Base-by-base conservation (phyloP, 2,888 invertebrate species). In the Sesia bembeciformis region DNA sequence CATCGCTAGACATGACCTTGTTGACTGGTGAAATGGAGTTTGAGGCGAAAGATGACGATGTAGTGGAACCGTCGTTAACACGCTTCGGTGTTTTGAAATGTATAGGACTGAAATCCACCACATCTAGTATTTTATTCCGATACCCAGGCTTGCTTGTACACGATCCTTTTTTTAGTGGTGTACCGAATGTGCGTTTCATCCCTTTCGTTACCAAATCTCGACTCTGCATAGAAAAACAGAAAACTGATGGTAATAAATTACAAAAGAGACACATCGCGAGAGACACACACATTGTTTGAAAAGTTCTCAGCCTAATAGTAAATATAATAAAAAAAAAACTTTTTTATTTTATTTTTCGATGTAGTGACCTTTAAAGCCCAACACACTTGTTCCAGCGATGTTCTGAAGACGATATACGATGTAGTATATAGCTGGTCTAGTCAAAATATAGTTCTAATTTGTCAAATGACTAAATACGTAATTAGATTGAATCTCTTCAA, bases 141-240 rank as follows among this genome's bases (percentile, higher is more conserved):
- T 74, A 84, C 52, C 76, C 74, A 0, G 75, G 70, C 55, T 81
- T 84, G 40, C 57, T 66, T 0, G 63, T 58, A 2, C 67, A 53
- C 0, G 62, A 54, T 0, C 65, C 66, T 52, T 72, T 75, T 7
- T 40, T 52, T 3, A 84, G 56, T 0, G 90, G 90, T 0, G 88
- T 87, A 3, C 78, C 88, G 56, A 88, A 90, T 23, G 84, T 84
- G 39, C 90, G 82, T 60, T 83, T 84, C 81, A 89, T 82, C 0
- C 84, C 88, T 62, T 81, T 81, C 1, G 75, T 60, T 4, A 77
- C 76, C 49, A 74, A 60, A 56, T 81, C 77, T 5, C 68, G 72
- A 59, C 78, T 75, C 88, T 88, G 68, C 5, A 72, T 68, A 8
- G 38, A 5, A 39, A 8, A 50, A 50, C 2, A 42, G 5, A 42